Evolutionary conservation across 2,113 vertebrate genomes (phyloP), one percentile per base, ranked within the genome.

Genomic region (Emydura subglobosa): DNA sequence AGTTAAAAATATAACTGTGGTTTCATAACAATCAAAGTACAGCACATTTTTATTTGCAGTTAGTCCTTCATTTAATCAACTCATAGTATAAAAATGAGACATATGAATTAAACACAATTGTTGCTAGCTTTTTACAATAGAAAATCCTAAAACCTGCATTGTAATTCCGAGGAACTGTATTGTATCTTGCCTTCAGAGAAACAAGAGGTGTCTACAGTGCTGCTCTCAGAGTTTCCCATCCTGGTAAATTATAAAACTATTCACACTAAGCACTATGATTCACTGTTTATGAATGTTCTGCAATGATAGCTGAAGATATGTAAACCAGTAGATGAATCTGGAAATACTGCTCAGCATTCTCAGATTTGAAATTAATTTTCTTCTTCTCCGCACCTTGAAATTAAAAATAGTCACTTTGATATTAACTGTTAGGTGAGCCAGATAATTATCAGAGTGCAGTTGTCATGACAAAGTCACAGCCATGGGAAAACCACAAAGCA

Each of bases 161-260:
- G n/a, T n/a, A 72, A 96, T 98, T 97, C 91, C 82, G 90, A 72
- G 86, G 94, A 89, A 93, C 91, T 94, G 83, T 88, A 91, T 93
- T 91, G 79, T 93, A 96, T 96, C 94, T 91, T 96, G 80, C 96
- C 95, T 92, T 94, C 92, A 96, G 92, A 88, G 94, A 97, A 96
- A 96, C 96, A 90, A 95, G 95, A 93, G 92, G 96, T 95, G 93
- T 91, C 95, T 95, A 91, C 93, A 93, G 27, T 92, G 94, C 88
- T 86, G 91, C 94, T 96, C 95, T 89, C 96, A 91, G 96, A 87
- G 13, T 13, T 97, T 96, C 92, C 96, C 94, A 91, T 1, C 4
- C 90, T 13, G 11, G 94, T 97, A 96, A 97, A 96, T 97, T 97
- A 96, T 94, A 92, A 97, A 95, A 55, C 93, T 95, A 91, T 85